Evolutionary conservation across 2,797 vertebrate genomes (phyloP), one percentile per base, ranked within the genome.

Genomic region (Epinephelus awoara): DNA sequence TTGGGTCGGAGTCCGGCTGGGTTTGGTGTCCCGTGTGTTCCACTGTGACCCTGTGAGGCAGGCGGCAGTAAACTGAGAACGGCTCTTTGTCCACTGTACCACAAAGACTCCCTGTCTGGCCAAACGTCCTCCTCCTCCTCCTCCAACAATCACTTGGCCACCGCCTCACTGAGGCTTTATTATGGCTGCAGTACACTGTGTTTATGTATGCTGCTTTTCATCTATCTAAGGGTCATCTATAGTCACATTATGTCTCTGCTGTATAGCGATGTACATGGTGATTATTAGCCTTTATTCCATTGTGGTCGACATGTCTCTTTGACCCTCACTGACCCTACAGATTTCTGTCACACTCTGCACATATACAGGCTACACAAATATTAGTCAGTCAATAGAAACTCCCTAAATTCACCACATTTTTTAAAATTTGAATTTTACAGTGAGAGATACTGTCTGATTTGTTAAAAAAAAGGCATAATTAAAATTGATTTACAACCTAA

Each of bases 21-120:
- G 62, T 67, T 44, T 38, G 46, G 3, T 19, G 67, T 70, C 59
- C 15, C 19, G 1, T 11, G 40, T 49, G 70, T 29, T 57, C 40
- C 65, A 57, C 67, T 27, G 47, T 59, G 54, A 68, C 54, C 66
- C 72, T 21, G 40, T 2, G 50, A 75, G 38, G 29, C 14, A 27
- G 57, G 54, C 38, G 13, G 3, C 61, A 15, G 65, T 6, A 5
- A 17, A 25, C 54, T 78, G 71, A 89, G 57, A 81, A 51, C 66
- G 3, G 6, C 67, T 85, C 84, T 89, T 91, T 91, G 91, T 92
- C 80, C 71, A 0, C 1, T 0, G 1, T 2, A 42, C 75, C 81
- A 91, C 90, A 91, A 88, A 91, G 90, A 79, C 58, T 17, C 56
- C 5, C 80, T 89, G 83, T 90, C 72, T 62, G 27, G 12, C 29